phyloP scores from a whole-genome alignment of 37 sponge, comb jelly and placozoan genomes.

The Halichondria panicea region DNA sequence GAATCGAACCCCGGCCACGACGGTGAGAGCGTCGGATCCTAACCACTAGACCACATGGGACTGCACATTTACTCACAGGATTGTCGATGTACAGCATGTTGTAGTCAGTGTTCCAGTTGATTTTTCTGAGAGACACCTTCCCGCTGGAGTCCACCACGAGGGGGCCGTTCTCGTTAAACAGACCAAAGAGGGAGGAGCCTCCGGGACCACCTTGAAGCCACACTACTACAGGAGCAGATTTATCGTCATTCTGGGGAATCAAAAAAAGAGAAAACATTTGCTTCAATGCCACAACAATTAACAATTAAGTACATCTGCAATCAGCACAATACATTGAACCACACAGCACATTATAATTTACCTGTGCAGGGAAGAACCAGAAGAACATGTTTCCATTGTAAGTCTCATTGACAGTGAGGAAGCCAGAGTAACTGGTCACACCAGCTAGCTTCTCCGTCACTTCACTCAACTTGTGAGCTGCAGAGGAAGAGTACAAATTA shows the following conservation, averaged over 20 bases:
- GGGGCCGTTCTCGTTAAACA: conserved; percentile 90
- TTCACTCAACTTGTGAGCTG: conserved; percentile 54
- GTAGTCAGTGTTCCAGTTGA: conserved; percentile 80
- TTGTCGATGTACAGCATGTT: conserved; percentile 89
- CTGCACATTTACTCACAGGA: conserved; percentile 56
- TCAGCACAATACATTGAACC: neutral
- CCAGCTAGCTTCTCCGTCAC: conserved; percentile 25
- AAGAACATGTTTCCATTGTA: conserved; percentile 84
- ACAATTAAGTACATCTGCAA: neutral
- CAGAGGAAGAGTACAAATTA: conserved; percentile 1
- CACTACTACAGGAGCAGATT: conserved; percentile 68
- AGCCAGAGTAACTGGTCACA: conserved; percentile 62
- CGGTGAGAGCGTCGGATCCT: too few relatives aligned
- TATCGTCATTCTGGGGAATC: conserved; percentile 8
- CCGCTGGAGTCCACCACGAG: conserved; percentile 54
- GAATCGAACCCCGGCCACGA: too few relatives aligned
- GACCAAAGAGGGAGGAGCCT: conserved; percentile 84
- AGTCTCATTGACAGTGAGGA: conserved; percentile 73
- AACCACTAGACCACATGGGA: neutral
- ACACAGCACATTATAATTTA: conserved; percentile 5
- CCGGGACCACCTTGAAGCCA: conserved; percentile 97
- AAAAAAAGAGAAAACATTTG: neutral
- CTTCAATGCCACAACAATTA: neutral
- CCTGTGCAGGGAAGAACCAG: conserved; percentile 90
- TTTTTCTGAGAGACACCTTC: conserved; percentile 21